Conservation (phyloP, 2,797 vertebrate genomes). For the Acrossocheilus fasciatus region DNA sequence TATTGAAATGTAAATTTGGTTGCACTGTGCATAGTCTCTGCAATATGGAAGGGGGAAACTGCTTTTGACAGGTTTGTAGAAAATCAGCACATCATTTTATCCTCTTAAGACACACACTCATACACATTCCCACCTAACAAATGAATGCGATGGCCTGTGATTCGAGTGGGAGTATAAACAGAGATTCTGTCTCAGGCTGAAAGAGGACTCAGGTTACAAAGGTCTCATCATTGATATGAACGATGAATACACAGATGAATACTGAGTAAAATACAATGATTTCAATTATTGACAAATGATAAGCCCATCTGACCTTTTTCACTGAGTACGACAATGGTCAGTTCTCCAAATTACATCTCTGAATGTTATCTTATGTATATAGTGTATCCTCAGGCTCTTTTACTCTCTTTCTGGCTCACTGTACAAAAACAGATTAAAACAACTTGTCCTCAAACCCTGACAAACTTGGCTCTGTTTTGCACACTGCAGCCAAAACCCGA, state of each 20-base stretch:
- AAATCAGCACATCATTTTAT: slow-evolving; percentile 52
- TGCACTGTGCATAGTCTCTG: slow-evolving; percentile 48
- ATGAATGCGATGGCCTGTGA: slow-evolving; percentile 61
- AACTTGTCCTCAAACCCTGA: slow-evolving; percentile 60
- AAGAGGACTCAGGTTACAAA: slow-evolving; percentile 60
- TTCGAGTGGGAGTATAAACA: slow-evolving; percentile 60
- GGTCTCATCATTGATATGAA: slow-evolving; percentile 59
- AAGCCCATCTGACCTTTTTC: slow-evolving; percentile 65
- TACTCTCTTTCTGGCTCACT: slow-evolving; percentile 44
- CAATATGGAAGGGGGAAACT: slow-evolving; percentile 54
- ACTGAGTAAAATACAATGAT: slow-evolving; percentile 73
- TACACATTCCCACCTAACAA: slow-evolving; percentile 55
- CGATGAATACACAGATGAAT: slow-evolving; percentile 62
- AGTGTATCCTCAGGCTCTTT: slow-evolving; percentile 46
- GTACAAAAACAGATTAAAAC: slow-evolving; percentile 51
- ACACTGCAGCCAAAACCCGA: slow-evolving; percentile 52
- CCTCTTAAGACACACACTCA: slow-evolving; percentile 40
- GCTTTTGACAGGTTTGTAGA: slow-evolving; percentile 63
- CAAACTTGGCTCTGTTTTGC: slow-evolving; percentile 61
- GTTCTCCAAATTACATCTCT: slow-evolving; percentile 60
- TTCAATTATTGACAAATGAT: slow-evolving; percentile 59
- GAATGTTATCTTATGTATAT: slow-evolving; percentile 65
- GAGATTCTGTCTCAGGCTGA: slow-evolving; percentile 36
- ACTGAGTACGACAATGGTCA: slow-evolving; percentile 61
- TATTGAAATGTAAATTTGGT: slow-evolving; percentile 69